Conservation (phyloP, 37 sponge, comb jelly and placozoan genomes). For the Agelas oroides region DNA sequence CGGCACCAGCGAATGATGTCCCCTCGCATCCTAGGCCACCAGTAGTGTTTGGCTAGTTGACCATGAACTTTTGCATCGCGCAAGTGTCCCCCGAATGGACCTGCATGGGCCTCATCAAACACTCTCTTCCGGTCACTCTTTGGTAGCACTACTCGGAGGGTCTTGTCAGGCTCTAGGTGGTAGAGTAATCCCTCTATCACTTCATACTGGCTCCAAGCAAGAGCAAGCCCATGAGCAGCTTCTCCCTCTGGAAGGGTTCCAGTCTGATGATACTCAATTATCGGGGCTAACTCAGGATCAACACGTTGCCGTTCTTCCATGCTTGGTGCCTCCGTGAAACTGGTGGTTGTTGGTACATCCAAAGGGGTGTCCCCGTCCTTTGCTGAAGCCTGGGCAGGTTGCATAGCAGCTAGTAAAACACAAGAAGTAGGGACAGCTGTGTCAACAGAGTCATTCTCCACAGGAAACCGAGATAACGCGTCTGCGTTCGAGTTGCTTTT, state of each 20-base stretch:
- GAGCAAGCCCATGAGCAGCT: slow-evolving; percentile 4
- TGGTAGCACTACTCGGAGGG: slow-evolving; percentile 17
- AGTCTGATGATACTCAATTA: slow-evolving; percentile 16
- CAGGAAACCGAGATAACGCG: slow-evolving; percentile 35
- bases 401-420: not conserved
- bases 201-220: not conserved
- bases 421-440: not conserved
- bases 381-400: not conserved
- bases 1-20: slow-evolving; percentile 33
- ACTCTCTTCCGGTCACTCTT: not conserved
- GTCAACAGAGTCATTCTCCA: not conserved
- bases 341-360: no score
- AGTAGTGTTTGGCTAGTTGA: slow-evolving; percentile 19
- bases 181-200: slow-evolving; percentile 13
- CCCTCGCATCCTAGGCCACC: no score
- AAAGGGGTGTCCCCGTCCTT: slow-evolving; percentile 4
- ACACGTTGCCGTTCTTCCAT: slow-evolving; percentile 17
- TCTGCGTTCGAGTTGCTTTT: slow-evolving; percentile 24
- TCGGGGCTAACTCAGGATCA: slow-evolving; percentile 8
- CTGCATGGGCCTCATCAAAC: slow-evolving; percentile 11
- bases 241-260: slow-evolving; percentile 24
- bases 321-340: no score
- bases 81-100: slow-evolving; percentile 19
- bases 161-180: slow-evolving; percentile 17
- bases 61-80: slow-evolving; percentile 33